Conservation (phyloP, 1,140 invertebrate species). For the Drosophila virilis region DNA sequence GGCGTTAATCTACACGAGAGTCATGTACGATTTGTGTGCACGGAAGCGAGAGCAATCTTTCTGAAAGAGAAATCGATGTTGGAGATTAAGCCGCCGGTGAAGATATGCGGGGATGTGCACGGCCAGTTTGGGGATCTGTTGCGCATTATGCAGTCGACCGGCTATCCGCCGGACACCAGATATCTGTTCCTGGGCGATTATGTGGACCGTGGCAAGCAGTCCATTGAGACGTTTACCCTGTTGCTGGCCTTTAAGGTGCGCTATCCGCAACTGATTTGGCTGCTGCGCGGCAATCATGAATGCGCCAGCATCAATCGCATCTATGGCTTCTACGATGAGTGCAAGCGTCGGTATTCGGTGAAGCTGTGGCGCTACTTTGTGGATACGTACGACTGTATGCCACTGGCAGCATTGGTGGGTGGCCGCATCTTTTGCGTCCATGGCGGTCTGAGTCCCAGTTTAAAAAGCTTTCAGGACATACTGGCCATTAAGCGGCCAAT, state of each 20-base stretch:
- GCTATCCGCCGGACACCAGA: conserved; percentile 94
- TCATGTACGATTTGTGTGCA: conserved; percentile 32
- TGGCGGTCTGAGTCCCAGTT: conserved; percentile 90
- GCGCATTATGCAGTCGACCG: conserved; percentile 93
- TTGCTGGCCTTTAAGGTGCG: conserved; percentile 96
- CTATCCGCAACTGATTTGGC: conserved; percentile 95
- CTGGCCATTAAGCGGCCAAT: conserved; percentile 94
- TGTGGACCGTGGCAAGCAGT: conserved; percentile 96
- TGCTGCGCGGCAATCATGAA: conserved; percentile 93
- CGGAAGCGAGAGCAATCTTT: conserved; percentile 90
- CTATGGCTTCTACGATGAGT: conserved; percentile 90
- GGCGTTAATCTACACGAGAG: conserved; percentile 25
- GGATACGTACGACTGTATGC: conserved; percentile 87
- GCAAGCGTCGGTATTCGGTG: conserved; percentile 90
- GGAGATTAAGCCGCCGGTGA: conserved; percentile 92
- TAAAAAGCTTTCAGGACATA: conserved; percentile 96
- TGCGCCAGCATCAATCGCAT: conserved; percentile 92
- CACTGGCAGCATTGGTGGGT: conserved; percentile 92
- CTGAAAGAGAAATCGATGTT: conserved; percentile 96
- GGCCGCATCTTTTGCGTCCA: conserved; percentile 94
- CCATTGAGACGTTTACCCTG: conserved; percentile 93
- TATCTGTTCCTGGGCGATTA: conserved; percentile 98
- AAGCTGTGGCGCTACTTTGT: conserved; percentile 93
- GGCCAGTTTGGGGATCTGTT: conserved; percentile 97
- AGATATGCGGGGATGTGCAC: conserved; percentile 88